Evolutionary conservation across 2,113 vertebrate species (phyloP).

Genomic region (Excalfactoria chinensis): DNA sequence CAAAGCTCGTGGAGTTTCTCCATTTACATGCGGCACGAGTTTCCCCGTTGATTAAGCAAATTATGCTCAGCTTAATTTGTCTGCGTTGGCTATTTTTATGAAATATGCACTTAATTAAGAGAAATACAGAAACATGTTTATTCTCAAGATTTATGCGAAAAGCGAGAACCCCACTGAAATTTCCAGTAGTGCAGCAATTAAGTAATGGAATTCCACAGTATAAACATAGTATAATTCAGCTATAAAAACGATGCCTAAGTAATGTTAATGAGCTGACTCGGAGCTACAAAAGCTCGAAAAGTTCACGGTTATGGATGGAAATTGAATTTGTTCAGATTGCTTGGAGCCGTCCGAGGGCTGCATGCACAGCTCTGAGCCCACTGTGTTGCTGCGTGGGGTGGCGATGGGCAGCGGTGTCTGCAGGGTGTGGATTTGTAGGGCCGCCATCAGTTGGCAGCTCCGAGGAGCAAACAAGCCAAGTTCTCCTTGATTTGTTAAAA

Average conservation of each 20-base stretch:
- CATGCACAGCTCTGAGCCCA: no score
- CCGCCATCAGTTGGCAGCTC: not conserved
- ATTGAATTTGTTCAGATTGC: constrained; percentile 1
- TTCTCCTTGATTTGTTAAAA: not conserved
- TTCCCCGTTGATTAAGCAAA: constrained; percentile 31
- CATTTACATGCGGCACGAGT: not conserved
- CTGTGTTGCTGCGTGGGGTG: no score
- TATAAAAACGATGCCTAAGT: constrained; percentile 58
- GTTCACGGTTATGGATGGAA: constrained; percentile 38
- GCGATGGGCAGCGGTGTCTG: no score
- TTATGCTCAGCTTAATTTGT: constrained; percentile 34
- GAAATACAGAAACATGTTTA: constrained; percentile 57
- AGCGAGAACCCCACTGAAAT: constrained; percentile 70
- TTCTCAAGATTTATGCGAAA: constrained; percentile 64
- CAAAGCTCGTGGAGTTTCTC: not conserved
- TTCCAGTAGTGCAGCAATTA: constrained; percentile 75
- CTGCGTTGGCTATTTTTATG: constrained; percentile 32
- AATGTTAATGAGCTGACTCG: constrained; percentile 74
- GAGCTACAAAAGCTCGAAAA: constrained; percentile 51
- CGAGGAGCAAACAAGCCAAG: not conserved
- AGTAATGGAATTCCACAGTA: constrained; percentile 68
- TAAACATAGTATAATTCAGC: constrained; percentile 59
- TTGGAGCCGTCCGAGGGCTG: no score
- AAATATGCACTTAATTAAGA: constrained; percentile 68
- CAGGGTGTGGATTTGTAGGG: not conserved